A percentile compares a stretch with the other conserved stretches of the same genome.
phyloP scores from a whole-genome alignment of 2,113 vertebrate genomes.

The Dromiciops gliroides region DNA sequence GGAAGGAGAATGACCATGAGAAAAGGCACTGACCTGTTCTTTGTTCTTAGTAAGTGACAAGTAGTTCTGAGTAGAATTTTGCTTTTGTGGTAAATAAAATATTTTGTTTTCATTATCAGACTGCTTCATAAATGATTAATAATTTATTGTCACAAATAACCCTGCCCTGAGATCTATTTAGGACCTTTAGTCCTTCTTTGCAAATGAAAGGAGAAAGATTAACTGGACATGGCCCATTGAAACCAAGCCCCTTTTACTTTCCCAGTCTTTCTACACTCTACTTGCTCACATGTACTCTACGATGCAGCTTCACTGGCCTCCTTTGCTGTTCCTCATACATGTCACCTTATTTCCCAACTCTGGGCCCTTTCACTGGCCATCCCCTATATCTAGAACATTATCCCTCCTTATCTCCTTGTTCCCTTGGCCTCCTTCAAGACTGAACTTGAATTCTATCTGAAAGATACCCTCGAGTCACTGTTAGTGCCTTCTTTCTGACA shows the following conservation, averaged over 20 bases:
- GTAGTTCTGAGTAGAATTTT: background rate
- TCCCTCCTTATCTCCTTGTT: background rate
- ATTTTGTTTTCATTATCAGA: background rate
- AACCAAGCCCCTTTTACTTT: background rate
- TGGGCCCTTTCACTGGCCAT: background rate
- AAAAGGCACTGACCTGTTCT: background rate
- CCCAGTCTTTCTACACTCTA: background rate
- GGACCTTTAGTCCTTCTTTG: background rate
- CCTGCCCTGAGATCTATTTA: background rate
- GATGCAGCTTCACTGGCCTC: background rate
- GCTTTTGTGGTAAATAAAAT: background rate
- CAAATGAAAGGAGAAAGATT: background rate
- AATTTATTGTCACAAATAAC: background rate
- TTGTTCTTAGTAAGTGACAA: background rate
- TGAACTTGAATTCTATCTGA: background rate
- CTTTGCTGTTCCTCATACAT: background rate
- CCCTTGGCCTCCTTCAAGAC: background rate
- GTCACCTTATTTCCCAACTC: background rate
- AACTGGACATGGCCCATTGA: background rate
- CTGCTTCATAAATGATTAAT: background rate
- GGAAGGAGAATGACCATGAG: background rate
- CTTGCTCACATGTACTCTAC: background rate
- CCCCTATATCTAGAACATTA: background rate
- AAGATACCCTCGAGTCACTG: background rate
- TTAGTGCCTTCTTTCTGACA: background rate